phyloP scores from a whole-genome alignment of 1,140 invertebrate species.

The Dufourea novaeangliae region DNA sequence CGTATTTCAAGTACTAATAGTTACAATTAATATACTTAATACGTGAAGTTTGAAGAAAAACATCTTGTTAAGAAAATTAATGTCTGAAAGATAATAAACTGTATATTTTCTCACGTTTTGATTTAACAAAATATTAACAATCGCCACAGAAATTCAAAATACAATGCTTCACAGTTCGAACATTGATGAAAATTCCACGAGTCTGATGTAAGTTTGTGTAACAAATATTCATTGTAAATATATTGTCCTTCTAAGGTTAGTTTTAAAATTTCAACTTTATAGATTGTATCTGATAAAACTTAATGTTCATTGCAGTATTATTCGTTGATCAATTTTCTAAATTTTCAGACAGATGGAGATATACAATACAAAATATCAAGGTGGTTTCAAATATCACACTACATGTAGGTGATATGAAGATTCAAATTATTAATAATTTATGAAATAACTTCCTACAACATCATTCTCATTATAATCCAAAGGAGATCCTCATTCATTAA shows the following conservation, averaged over 20 bases:
- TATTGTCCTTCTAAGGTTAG: conserved; percentile 51
- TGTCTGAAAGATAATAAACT: background rate
- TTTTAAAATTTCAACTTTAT: conserved; percentile 49
- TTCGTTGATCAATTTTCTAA: conserved; percentile 54
- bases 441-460: background rate
- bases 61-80: background rate
- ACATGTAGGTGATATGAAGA: conserved; percentile 15
- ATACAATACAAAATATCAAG: conserved; percentile 9
- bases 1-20: background rate
- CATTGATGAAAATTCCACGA: conserved; percentile 12
- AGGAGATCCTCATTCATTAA: conserved; percentile 12
- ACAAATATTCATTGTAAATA: conserved; percentile 48
- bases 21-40: conserved; percentile 17
- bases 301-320: conserved; percentile 57
- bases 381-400: conserved; percentile 4
- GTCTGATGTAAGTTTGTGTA: conserved; percentile 39
- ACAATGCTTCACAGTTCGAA: conserved; percentile 2
- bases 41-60: background rate
- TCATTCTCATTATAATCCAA: background rate
- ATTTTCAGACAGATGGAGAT: conserved; percentile 9
- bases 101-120: background rate
- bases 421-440: conserved; percentile 14
- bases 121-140: conserved; percentile 30
- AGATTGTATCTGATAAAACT: conserved; percentile 54
- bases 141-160: conserved; percentile 7